Evolutionary conservation across 1,140 invertebrate species (phyloP), one percentile per base, ranked within the genome.

Genomic region (Calliphora vicina): DNA sequence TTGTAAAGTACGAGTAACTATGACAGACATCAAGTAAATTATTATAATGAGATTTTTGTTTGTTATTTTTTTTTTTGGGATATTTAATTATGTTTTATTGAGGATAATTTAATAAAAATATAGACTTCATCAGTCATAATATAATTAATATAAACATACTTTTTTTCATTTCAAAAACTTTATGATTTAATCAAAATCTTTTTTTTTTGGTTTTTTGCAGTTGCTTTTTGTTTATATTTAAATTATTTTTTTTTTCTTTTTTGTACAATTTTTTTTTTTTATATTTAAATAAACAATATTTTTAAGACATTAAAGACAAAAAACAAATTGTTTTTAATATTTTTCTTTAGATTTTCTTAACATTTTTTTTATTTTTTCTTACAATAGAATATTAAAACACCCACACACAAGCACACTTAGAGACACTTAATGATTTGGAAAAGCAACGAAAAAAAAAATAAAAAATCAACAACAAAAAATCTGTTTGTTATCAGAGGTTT

Each of bases 221-320:
- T 73, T 73, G 13, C 10, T 73, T 73, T 73, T 73, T 73, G 71
- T 27, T 50, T 9, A 0, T 15, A 73, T 72, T 20, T 27, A 25
- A 25, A 26, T 15, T 57, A 43, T 61, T 57, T n/a, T 80, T 80
- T 81, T 43, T 81, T 81, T 61, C 29, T 81, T 61, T 81, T 81
- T 61, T 43, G 15, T 45, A 45, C 17, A 50, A n/a, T n/a, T n/a
- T n/a, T n/a, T n/a, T n/a, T 73, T 73, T 73, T 27, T 50, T 9
- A 0, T 15, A 73, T 72, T 20, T 27, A 25, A 25, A 26, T 15
- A n/a, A n/a, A n/a, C n/a, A n/a, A n/a, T 57, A 43, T 61, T 57
- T n/a, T n/a, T n/a, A n/a, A 35, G 35, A 35, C 35, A 35, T 35
- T 35, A 35, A n/a, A n/a, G n/a, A 35, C 35, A 35, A 35, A 35